A percentile compares a stretch with the other conserved stretches of the same genome.
Conservation (phyloP, 1,140 invertebrate genomes). For the Caenorhabditis inopinata region DNA sequence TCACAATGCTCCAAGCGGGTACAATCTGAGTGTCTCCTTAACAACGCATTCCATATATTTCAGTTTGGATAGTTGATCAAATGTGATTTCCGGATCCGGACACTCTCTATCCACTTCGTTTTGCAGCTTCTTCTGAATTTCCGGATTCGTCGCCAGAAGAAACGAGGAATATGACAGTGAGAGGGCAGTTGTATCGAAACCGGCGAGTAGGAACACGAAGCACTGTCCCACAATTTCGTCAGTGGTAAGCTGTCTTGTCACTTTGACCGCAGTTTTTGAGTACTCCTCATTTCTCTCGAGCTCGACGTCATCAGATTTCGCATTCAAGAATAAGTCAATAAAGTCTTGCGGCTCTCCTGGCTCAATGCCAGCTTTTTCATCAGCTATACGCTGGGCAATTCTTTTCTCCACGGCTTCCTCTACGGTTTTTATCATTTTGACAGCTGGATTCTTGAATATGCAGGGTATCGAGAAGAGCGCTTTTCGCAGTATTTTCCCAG, state of each 20-base stretch:
- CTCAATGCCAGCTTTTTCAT: conserved; percentile 25
- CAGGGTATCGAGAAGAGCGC: background rate
- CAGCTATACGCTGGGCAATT: background rate
- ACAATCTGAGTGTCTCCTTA: conserved; percentile 67
- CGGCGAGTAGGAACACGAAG: conserved; percentile 67
- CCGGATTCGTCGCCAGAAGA: conserved; percentile 66
- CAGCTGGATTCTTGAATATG: background rate
- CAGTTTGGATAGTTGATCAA: conserved; percentile 55
- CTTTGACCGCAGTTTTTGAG: conserved; percentile 1
- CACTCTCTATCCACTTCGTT: conserved; percentile 62
- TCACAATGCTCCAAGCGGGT: conserved; percentile 62
- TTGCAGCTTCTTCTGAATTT: conserved; percentile 67
- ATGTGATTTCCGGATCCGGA: conserved; percentile 15
- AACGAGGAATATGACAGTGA: conserved; percentile 67
- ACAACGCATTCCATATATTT: conserved; percentile 67
- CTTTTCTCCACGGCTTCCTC: background rate
- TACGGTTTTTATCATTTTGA: background rate
- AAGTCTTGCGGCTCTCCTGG: conserved; percentile 39
- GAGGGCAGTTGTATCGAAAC: conserved; percentile 68
- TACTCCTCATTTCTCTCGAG: conserved; percentile 7
- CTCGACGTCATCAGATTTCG: conserved; percentile 16
- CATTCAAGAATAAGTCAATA: conserved; percentile 41
- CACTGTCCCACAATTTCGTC: conserved; percentile 37
- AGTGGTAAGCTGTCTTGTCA: background rate
- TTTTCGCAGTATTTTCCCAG: background rate